Base-by-base conservation (phyloP, 1,140 invertebrate species). In the Tyrophagus putrescentiae region DNA sequence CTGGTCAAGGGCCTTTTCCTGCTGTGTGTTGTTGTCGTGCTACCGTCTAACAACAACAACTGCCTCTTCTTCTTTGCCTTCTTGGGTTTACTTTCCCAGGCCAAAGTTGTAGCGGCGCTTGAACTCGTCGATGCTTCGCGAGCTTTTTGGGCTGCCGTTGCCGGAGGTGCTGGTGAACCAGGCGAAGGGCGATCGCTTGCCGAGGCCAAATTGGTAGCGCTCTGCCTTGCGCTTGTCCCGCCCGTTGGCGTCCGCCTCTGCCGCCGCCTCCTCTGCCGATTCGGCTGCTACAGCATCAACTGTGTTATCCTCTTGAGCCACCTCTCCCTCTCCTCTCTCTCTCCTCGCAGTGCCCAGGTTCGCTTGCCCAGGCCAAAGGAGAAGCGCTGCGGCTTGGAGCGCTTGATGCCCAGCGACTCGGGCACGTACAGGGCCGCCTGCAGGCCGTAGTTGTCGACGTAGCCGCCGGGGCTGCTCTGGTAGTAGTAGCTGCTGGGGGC, bases 81-180 rank as follows among this genome's bases (percentile, higher is more conserved):
- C n/a, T n/a, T 21, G 33, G 9, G 52, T n/a, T 23, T 57, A 18
- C 42, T 65, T 65, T 1, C 65, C 65, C 0, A 66, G 34, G 29
- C 64, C 64, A 42, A 65, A 65, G 3, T 45, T 36, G 56, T 62
- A 65, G 23, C 65, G 60, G 28, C 65, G 53, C 45, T 66, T 66
- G 4, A 66, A 62, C 31, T 60, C 64, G 29, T 66, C 65, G 21
- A 64, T 64, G 18, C 16, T 13, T 25, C 39, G 32, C 39, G 18
- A 34, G 16, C 9, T 31, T 31, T 13, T 33, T n/a, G 11, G 21
- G 4, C 3, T 2, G 39, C 39, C 25, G 3, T 18, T 31, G 16
- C 21, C 1, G 9, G 13, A 27, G 27, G 5, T 11, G 11, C 28
- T 5, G 11, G 16, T 11, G n/a, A 27, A 31, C 25, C 25, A 31